Evolutionary conservation across 2,797 vertebrate genomes (phyloP).

Genomic region (Calcarius lapponicus): DNA sequence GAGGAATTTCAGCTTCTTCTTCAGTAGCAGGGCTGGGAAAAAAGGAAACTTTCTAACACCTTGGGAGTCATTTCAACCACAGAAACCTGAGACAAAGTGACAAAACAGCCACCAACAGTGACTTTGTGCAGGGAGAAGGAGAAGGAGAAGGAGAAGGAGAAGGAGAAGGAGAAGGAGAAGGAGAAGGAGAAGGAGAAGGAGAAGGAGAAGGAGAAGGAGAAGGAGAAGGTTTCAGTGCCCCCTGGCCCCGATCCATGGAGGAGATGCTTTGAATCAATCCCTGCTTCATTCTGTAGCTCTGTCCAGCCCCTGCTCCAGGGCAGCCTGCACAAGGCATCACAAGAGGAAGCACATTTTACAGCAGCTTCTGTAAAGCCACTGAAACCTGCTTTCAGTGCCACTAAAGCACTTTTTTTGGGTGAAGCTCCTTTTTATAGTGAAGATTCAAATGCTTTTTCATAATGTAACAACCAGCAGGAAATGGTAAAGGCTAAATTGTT

Average conservation of each 20-base stretch:
- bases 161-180: not conserved
- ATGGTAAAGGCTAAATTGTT: not conserved
- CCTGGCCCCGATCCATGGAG: accelerated
- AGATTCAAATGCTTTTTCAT: not conserved
- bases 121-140: not conserved
- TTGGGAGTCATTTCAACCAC: no score
- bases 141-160: not conserved
- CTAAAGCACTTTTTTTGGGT: not conserved
- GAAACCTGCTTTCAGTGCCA: not conserved
- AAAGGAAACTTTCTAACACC: no score
- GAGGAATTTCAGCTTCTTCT: no score
- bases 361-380: not conserved
- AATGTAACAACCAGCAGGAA: not conserved
- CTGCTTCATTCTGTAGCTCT: not conserved
- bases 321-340: not conserved
- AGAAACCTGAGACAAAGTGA: not conserved
- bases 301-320: not conserved
- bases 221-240: not conserved
- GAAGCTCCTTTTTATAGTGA: not conserved
- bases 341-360: not conserved
- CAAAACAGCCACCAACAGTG: not conserved
- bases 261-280: not conserved
- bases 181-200: not conserved
- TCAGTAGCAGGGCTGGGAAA: no score
- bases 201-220: not conserved